Percentiles rank a stretch among this genome's conserved stretches.
Conservation (phyloP, 2,888 invertebrate genomes). For the Chaetogeoica ovagalla region DNA sequence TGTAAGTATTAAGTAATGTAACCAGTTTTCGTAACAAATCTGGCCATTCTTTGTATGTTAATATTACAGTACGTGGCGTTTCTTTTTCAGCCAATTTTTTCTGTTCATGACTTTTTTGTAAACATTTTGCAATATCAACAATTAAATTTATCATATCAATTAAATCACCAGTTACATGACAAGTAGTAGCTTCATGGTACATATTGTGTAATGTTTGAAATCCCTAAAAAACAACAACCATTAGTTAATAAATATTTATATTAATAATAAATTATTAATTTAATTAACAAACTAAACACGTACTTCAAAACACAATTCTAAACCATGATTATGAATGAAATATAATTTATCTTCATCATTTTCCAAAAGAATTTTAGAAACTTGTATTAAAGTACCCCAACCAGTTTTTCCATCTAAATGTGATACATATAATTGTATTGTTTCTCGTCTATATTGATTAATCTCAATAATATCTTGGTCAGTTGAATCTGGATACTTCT, state of each 20-base stretch:
- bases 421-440: constrained; percentile 67
- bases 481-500: constrained; percentile 76
- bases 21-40: constrained; percentile 85
- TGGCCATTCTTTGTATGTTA: constrained; percentile 80
- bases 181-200: constrained; percentile 91
- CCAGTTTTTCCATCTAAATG: constrained; percentile 87
- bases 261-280: neutral
- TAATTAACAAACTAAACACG: constrained; percentile 44
- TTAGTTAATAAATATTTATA: constrained; percentile 9
- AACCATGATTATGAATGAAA: constrained; percentile 87
- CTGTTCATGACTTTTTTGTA: constrained; percentile 66
- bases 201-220: constrained; percentile 89
- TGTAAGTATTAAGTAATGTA: constrained; percentile 85
- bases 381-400: constrained; percentile 92
- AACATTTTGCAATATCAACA: constrained; percentile 72
- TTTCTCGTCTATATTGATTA: constrained; percentile 80
- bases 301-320: constrained; percentile 79
- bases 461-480: constrained; percentile 80
- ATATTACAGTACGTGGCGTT: constrained; percentile 50
- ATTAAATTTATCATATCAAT: constrained; percentile 80
- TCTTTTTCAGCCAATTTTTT: constrained; percentile 55
- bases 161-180: constrained; percentile 81
- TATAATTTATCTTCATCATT: constrained; percentile 85
- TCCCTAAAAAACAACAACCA: constrained; percentile 66
- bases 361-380: constrained; percentile 85